Percentiles rank a stretch among this genome's conserved stretches.
phyloP scores from a whole-genome alignment of 2,888 invertebrate genomes.

The Drosophila recens region DNA sequence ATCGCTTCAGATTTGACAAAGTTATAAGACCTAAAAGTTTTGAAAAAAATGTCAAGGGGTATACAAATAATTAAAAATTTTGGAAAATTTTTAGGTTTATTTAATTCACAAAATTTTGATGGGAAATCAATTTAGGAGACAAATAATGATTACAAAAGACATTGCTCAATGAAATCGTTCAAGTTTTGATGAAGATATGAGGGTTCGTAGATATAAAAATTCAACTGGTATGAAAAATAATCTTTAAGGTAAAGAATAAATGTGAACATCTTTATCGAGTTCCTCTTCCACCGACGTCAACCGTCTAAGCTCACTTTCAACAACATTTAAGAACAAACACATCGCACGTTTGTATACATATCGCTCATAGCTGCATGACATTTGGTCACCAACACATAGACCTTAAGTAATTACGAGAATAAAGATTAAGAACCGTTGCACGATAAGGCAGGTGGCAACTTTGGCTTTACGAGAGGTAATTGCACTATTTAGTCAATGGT shows the following conservation, averaged over 20 bases:
- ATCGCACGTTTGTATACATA: background rate
- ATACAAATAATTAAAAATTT: no score
- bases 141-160: background rate
- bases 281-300: background rate
- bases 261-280: background rate
- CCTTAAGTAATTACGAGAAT: conserved; percentile 13
- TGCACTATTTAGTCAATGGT: background rate
- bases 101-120: background rate
- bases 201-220: background rate
- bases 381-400: conserved; percentile 1
- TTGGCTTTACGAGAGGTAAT: background rate
- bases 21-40: no score
- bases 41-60: no score
- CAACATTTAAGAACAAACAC: background rate
- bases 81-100: no score
- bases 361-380: conserved; percentile 2
- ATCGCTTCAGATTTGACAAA: background rate
- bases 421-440: conserved; percentile 18
- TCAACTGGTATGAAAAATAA: background rate
- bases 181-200: background rate
- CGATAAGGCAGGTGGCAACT: conserved; percentile 24
- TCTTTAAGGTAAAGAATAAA: background rate
- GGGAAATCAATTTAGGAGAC: background rate
- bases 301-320: background rate
- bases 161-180: background rate